Conservation (phyloP, 1,140 invertebrate species). For the Coboldia fuscipes region DNA sequence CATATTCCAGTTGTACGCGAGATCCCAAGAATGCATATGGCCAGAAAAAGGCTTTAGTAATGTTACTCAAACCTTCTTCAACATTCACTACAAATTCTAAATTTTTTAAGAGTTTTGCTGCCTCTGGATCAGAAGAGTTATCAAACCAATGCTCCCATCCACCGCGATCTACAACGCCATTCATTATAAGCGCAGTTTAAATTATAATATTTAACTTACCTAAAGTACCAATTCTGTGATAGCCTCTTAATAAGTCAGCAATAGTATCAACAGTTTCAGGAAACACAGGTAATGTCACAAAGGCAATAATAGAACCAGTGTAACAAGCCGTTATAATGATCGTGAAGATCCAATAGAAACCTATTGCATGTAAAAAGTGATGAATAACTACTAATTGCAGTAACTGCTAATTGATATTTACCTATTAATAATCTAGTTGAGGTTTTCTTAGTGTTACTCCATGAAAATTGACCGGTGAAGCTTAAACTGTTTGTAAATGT, state of each 20-base stretch:
- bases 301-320: conserved; percentile 56
- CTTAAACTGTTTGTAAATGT: conserved; percentile 61
- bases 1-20: conserved; percentile 37
- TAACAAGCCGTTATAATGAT: conserved; percentile 60
- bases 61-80: conserved; percentile 38
- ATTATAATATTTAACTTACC: conserved; percentile 7
- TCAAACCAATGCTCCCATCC: conserved; percentile 45
- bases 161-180: conserved; percentile 34
- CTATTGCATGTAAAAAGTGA: conserved; percentile 19
- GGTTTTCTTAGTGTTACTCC: conserved; percentile 39
- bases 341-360: conserved; percentile 55
- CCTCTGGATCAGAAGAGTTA: conserved; percentile 32
- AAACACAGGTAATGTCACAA: conserved; percentile 48
- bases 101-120: conserved; percentile 33
- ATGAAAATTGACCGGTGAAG: conserved; percentile 40
- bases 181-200: neutral
- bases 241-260: conserved; percentile 30
- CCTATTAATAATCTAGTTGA: conserved; percentile 45
- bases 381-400: neutral
- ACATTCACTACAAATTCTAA: conserved; percentile 38
- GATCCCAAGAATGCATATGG: conserved; percentile 50
- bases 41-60: conserved; percentile 45
- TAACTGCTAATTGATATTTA: conserved; percentile 11
- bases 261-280: conserved; percentile 42
- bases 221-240: conserved; percentile 15